A percentile compares a stretch with the other conserved stretches of the same genome.
Conservation (phyloP, 1,140 invertebrate species). For the Papilio glaucus region DNA sequence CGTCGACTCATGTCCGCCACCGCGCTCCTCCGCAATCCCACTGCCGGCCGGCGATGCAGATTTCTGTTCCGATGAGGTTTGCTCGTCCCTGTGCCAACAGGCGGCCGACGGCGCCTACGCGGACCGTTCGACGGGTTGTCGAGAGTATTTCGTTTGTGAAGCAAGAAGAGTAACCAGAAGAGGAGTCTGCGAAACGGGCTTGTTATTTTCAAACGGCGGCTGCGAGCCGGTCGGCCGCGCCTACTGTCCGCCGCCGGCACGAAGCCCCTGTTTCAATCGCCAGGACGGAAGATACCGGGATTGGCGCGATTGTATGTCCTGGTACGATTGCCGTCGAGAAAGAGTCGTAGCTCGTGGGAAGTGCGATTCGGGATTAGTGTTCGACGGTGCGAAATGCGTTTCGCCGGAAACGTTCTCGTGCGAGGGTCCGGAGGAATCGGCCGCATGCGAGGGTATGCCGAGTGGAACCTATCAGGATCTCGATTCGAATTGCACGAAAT, state of each 20-base stretch:
- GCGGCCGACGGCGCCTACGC: slow-evolving; percentile 84
- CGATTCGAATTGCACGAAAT: slow-evolving; percentile 78
- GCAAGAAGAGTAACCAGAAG: slow-evolving; percentile 70
- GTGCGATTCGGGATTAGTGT: slow-evolving; percentile 64
- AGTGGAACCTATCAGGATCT: slow-evolving; percentile 81
- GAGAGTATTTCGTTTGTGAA: slow-evolving; percentile 85
- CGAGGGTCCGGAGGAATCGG: slow-evolving; percentile 68
- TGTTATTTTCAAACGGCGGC: slow-evolving; percentile 73
- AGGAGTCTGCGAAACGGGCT: slow-evolving; percentile 79
- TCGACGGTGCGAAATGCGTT: slow-evolving; percentile 72
- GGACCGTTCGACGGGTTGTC: slow-evolving; percentile 83
- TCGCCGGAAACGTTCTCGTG: slow-evolving; percentile 62
- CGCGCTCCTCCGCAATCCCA: slow-evolving; percentile 61
- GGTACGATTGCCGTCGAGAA: slow-evolving; percentile 71
- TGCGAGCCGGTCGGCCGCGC: slow-evolving; percentile 71
- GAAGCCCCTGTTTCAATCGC: slow-evolving; percentile 74
- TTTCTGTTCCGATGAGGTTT: slow-evolving; percentile 74
- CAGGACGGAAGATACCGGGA: slow-evolving; percentile 72
- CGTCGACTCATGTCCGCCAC: slow-evolving; percentile 58
- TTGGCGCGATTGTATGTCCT: slow-evolving; percentile 73
- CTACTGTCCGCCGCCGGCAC: slow-evolving; percentile 69
- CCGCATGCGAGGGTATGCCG: slow-evolving; percentile 74
- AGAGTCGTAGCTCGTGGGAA: slow-evolving; percentile 66
- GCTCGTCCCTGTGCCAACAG: slow-evolving; percentile 75
- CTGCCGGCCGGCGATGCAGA: slow-evolving; percentile 72